These are phyloP conservation scores for Drosophila nigricruria DNA, from an alignment of 2,888 invertebrate species.

Conservation along the genomic window DNA sequence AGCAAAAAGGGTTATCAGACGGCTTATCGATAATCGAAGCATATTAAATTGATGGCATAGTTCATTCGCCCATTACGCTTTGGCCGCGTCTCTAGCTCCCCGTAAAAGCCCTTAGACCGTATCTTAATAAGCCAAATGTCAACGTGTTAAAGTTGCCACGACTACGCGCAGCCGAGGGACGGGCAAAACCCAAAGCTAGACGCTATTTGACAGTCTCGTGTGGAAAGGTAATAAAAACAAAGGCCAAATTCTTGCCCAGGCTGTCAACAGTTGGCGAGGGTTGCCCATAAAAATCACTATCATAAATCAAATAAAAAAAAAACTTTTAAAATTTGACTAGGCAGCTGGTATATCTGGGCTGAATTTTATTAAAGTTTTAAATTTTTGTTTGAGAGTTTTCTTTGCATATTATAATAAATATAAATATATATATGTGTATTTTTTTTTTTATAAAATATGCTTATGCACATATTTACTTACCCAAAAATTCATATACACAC, in stretches of 20 bases:
- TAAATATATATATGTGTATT: background rate
- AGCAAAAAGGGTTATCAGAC: conserved; percentile 28
- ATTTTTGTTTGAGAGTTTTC: background rate
- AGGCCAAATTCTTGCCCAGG: conserved; percentile 33
- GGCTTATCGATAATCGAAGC: conserved; percentile 58
- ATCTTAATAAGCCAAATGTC: conserved; percentile 62
- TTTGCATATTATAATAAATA: background rate
- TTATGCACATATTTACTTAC: conserved; percentile 1
- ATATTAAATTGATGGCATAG: conserved; percentile 60
- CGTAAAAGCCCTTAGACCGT: conserved; percentile 5
- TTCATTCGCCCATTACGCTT: conserved; percentile 49
- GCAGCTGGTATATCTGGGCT: background rate
- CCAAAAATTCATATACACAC: conserved; percentile 8
- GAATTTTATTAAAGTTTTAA: background rate
- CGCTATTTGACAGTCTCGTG: conserved; percentile 53
- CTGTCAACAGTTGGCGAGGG: conserved; percentile 63
- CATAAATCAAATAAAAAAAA: background rate
- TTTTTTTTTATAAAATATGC: background rate
- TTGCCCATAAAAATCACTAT: conserved; percentile 9
- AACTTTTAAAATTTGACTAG: background rate
- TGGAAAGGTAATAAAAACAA: conserved; percentile 63
- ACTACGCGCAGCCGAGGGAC: conserved; percentile 12
- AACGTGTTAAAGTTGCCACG: conserved; percentile 62
- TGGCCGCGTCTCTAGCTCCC: background rate
- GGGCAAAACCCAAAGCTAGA: conserved; percentile 23